A percentile compares a stretch with the other conserved stretches of the same genome.
phyloP scores from a whole-genome alignment of 2,888 invertebrate genomes.

The Ligdia adustata region DNA sequence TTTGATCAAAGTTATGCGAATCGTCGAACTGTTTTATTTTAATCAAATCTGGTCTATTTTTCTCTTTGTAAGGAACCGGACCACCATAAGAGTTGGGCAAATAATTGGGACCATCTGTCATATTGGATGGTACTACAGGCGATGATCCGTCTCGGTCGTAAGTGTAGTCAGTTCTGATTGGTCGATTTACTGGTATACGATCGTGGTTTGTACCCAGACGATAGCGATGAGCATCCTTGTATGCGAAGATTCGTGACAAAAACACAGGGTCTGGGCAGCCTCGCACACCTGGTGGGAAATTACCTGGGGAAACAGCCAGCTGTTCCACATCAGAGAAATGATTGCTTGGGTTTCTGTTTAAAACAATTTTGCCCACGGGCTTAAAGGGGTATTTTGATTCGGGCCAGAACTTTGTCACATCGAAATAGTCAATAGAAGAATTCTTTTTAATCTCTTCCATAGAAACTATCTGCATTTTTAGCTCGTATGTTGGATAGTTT shows the following conservation, averaged over 20 bases:
- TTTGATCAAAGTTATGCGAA: constrained; percentile 89
- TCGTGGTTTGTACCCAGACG: constrained; percentile 94
- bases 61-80: constrained; percentile 86
- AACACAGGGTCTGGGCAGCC: constrained; percentile 95
- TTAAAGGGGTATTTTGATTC: constrained; percentile 89
- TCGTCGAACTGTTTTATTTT: constrained; percentile 65
- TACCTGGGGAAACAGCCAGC: constrained; percentile 92
- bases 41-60: constrained; percentile 74
- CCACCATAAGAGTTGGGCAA: constrained; percentile 96
- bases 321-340: constrained; percentile 96
- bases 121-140: constrained; percentile 88
- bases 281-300: constrained; percentile 94
- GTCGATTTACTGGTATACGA: constrained; percentile 96
- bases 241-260: constrained; percentile 90
- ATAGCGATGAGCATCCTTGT: constrained; percentile 91
- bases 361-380: constrained; percentile 90
- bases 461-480: constrained; percentile 93
- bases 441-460: constrained; percentile 88
- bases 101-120: constrained; percentile 94
- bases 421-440: constrained; percentile 93
- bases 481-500: constrained; percentile 88
- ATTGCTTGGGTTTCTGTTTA: constrained; percentile 93
- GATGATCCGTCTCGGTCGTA: constrained; percentile 94
- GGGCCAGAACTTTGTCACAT: constrained; percentile 94
- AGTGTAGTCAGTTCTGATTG: constrained; percentile 86